phyloP scores from a whole-genome alignment of 2,888 invertebrate genomes.

The Galeruca laticollis region DNA sequence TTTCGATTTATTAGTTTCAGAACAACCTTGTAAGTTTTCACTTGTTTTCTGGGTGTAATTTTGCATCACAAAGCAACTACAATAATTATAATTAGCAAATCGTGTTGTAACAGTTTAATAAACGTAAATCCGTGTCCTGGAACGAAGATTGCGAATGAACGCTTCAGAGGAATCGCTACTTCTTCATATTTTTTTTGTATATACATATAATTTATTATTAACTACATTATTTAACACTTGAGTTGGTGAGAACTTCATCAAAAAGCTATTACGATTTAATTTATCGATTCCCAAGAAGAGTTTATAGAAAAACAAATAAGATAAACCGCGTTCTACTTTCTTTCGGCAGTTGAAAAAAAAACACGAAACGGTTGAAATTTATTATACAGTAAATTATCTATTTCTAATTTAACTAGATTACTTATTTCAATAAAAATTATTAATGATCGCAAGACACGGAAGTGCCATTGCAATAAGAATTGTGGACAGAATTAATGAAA shows the following conservation, averaged over 20 bases:
- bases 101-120: background rate
- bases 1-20: too few species aligned
- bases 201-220: background rate
- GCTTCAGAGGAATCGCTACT: background rate
- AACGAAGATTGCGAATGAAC: background rate
- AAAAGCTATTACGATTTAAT: slow-evolving; percentile 39
- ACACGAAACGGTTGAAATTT: background rate
- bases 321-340: slow-evolving; percentile 1
- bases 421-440: too few species aligned
- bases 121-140: background rate
- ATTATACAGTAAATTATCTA: too few species aligned
- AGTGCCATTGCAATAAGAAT: too few species aligned
- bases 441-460: too few species aligned
- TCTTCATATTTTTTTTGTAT: background rate
- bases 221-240: slow-evolving; percentile 26
- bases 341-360: background rate
- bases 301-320: slow-evolving; percentile 33
- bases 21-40: too few species aligned
- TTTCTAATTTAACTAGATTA: too few species aligned
- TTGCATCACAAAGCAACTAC: background rate
- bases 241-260: slow-evolving; percentile 42
- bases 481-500: too few species aligned
- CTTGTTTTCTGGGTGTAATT: too few species aligned
- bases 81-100: background rate
- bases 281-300: slow-evolving; percentile 36